Evolutionary conservation across 2,113 vertebrate species (phyloP).

Genomic region (Glaucomys volans): DNA sequence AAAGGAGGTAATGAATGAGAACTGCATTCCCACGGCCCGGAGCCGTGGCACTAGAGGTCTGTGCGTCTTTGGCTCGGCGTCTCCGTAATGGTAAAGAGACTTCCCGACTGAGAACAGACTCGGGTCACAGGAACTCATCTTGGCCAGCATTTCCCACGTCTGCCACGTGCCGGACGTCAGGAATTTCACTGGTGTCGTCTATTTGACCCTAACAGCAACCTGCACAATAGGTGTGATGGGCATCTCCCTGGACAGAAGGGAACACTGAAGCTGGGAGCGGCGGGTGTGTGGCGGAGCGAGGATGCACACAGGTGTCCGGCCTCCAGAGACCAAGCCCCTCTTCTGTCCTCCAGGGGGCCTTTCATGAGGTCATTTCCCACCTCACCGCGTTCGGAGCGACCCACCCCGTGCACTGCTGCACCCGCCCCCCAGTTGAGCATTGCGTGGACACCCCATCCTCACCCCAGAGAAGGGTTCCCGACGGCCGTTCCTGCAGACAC

Average conservation of each 20-base stretch:
- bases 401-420: not conserved
- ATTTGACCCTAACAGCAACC: not conserved
- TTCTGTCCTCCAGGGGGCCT: not conserved
- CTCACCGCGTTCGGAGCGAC: not conserved
- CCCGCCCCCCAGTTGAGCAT: not conserved
- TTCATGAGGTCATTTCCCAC: not conserved
- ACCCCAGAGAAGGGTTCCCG: too few relatives aligned
- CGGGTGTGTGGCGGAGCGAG: not conserved
- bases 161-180: not conserved
- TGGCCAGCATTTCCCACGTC: not conserved
- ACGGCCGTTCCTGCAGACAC: not conserved
- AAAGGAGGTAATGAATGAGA: not conserved
- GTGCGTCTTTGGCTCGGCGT: not conserved
- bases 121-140: not conserved
- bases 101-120: not conserved
- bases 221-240: rapidly evolving
- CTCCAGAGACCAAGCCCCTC: not conserved
- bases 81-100: not conserved
- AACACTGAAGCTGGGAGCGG: not conserved
- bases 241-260: not conserved
- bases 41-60: not conserved
- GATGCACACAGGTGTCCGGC: not conserved
- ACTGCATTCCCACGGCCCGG: not conserved
- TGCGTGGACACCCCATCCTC: too few relatives aligned
- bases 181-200: not conserved